These are phyloP conservation scores for Drosophila neutralis DNA, from an alignment of 2,888 invertebrate genomes.

Conservation along the genomic window DNA sequence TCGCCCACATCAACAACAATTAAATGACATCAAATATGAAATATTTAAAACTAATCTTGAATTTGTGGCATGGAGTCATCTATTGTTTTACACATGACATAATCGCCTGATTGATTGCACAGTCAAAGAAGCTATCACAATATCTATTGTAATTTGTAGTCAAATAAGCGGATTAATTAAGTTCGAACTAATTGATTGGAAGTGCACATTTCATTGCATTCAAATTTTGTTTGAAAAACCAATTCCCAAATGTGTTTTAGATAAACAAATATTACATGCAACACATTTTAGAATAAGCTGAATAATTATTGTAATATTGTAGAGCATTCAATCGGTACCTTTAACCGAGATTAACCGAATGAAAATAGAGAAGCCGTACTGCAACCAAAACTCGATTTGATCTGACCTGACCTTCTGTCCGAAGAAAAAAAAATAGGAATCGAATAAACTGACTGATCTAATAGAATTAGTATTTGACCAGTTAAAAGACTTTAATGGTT, in stretches of 20 bases:
- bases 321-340: not conserved
- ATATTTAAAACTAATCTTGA: not conserved
- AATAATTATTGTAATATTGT: not conserved
- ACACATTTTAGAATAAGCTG: not conserved
- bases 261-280: not conserved
- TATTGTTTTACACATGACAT: not conserved
- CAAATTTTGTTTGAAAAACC: not conserved
- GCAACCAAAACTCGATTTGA: not conserved
- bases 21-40: not conserved
- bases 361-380: not conserved
- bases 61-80: not conserved
- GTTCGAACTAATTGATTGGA: not conserved
- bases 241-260: not conserved
- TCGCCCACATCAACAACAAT: not conserved
- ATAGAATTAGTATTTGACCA: not conserved
- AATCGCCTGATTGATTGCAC: not conserved
- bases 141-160: not conserved
- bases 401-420: not conserved
- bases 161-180: not conserved
- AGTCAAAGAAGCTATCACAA: not conserved
- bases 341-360: not conserved
- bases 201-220: not conserved
- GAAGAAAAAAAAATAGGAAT: no score
- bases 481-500: not conserved
- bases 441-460: not conserved